A percentile compares a stretch with the other conserved stretches of the same genome.
These are phyloP conservation scores for Silurus asotus DNA, from an alignment of 2,113 vertebrate species.

Conservation along the genomic window DNA sequence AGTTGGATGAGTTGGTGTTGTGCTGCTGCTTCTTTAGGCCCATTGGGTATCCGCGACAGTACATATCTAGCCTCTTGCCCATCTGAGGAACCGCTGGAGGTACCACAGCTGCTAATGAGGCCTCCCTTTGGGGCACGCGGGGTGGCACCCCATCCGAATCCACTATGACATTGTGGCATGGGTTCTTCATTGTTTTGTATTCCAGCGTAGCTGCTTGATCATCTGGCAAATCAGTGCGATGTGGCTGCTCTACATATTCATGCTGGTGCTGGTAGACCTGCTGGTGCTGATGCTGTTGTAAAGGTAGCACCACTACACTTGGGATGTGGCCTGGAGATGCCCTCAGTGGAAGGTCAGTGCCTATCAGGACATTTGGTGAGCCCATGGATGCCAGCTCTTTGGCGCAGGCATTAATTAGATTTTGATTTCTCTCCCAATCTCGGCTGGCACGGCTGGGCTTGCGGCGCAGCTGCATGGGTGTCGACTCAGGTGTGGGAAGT, in stretches of 20 bases:
- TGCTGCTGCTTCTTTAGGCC: conserved; percentile 96
- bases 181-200: conserved; percentile 93
- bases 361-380: conserved; percentile 82
- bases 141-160: conserved; percentile 85
- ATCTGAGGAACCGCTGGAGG: conserved; percentile 86
- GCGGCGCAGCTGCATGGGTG: conserved; percentile 93
- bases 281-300: conserved; percentile 87
- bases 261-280: conserved; percentile 94
- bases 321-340: conserved; percentile 94
- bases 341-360: conserved; percentile 87
- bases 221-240: conserved; percentile 83
- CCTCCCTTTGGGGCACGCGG: conserved; percentile 94
- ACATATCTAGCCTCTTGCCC: conserved; percentile 91
- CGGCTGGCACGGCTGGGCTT: conserved; percentile 90
- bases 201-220: conserved; percentile 92
- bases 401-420: conserved; percentile 95
- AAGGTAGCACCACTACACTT: conserved; percentile 88
- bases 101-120: conserved; percentile 78
- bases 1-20: conserved; percentile 99
- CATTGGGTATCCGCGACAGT: conserved; percentile 86
- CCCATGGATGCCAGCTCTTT: conserved; percentile 90
- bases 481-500: conserved; percentile 93
- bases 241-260: conserved; percentile 93
- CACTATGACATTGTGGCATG: conserved; percentile 82
- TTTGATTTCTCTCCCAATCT: conserved; percentile 96